Conservation (phyloP, 2,113 vertebrate species). For the Cariama cristata region DNA sequence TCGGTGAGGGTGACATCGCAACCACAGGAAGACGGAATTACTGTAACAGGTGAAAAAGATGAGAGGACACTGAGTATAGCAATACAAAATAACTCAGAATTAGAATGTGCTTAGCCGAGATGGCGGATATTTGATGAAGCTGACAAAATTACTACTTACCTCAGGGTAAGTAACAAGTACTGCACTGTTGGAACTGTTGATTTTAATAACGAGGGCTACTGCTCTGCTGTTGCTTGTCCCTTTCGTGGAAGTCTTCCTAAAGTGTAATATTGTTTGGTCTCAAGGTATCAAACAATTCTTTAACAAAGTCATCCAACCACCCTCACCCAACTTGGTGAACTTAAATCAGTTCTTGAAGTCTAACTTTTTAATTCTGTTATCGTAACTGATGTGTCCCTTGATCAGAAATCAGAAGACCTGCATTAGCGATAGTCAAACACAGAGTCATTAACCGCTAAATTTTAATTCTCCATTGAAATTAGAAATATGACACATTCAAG, state of each 20-base stretch:
- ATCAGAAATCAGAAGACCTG: neutral
- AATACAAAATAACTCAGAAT: neutral
- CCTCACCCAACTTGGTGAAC: neutral
- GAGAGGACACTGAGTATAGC: neutral
- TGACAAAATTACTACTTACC: neutral
- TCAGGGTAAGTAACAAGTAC: neutral
- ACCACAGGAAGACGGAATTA: neutral
- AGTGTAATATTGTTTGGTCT: neutral
- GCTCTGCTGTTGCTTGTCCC: neutral
- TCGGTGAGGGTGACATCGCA: fast-evolving
- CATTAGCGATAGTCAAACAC: neutral
- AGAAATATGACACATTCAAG: neutral
- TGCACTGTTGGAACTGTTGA: neutral
- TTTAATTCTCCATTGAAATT: neutral
- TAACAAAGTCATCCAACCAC: neutral
- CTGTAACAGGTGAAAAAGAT: neutral
- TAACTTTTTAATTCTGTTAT: neutral
- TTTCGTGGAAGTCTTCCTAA: neutral
- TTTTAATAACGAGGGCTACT: neutral
- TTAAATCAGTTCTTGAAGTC: neutral
- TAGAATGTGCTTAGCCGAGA: neutral
- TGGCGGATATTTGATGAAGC: neutral
- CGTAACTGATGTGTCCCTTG: neutral
- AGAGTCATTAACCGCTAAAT: neutral
- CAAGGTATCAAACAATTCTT: neutral